Evolutionary conservation across 2,113 vertebrate genomes (phyloP).

Genomic region (Tapirus terrestris): DNA sequence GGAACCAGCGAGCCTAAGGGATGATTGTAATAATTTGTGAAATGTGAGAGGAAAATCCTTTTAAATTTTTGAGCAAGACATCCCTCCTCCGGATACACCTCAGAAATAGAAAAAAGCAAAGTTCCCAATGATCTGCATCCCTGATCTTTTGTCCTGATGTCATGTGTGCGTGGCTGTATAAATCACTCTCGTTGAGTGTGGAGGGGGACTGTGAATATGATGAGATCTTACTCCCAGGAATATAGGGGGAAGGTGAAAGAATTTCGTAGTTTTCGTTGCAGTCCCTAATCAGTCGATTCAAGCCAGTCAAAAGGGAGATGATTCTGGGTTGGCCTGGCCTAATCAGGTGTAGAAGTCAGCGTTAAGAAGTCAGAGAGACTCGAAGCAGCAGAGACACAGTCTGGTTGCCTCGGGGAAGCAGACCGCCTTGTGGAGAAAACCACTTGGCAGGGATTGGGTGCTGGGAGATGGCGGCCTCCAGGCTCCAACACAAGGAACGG

Average conservation of each 20-base stretch:
- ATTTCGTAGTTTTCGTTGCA: neutral
- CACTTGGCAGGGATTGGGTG: neutral
- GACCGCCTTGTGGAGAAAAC: neutral
- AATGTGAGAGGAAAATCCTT: neutral
- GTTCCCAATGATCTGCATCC: neutral
- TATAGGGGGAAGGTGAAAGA: neutral
- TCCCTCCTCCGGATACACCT: neutral
- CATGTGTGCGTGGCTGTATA: rapidly evolving
- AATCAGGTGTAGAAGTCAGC: neutral
- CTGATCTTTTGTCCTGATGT: rapidly evolving
- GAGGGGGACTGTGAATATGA: rapidly evolving
- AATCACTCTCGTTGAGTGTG: rapidly evolving
- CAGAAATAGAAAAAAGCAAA: neutral
- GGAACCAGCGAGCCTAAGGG: neutral
- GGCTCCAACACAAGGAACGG: neutral
- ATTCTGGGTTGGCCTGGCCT: neutral
- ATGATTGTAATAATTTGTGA: neutral
- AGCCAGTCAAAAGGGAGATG: neutral
- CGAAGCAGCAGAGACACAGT: neutral
- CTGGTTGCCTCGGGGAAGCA: neutral
- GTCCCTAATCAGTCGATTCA: too few species aligned
- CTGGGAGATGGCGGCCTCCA: neutral
- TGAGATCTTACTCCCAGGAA: rapidly evolving
- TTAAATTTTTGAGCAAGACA: neutral
- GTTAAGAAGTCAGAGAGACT: neutral